Conservation (phyloP, 2,113 vertebrate species). For the Engystomops pustulosus region DNA sequence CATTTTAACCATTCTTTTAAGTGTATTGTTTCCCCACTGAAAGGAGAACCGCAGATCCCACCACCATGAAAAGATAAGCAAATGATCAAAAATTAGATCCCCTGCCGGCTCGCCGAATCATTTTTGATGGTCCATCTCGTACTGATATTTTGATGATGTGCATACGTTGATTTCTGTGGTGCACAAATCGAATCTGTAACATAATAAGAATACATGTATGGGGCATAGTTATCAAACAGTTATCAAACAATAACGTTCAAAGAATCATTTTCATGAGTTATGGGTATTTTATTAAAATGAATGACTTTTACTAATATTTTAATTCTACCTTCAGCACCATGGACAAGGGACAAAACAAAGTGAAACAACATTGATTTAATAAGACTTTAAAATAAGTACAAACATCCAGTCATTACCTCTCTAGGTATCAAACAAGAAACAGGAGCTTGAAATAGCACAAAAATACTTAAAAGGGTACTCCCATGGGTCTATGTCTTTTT, state of each 20-base stretch:
- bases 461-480: no score
- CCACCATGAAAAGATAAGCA: background rate
- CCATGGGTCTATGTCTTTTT: no score
- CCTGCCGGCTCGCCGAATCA: background rate
- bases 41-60: background rate
- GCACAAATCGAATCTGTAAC: no score
- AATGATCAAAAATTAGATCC: background rate
- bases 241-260: no score
- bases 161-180: background rate
- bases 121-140: background rate
- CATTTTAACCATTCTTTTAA: background rate
- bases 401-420: no score
- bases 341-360: conserved; percentile 1
- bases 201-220: no score
- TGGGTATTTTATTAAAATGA: background rate
- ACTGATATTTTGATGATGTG: background rate
- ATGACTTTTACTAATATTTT: background rate
- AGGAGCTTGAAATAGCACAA: no score
- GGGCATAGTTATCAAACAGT: no score
- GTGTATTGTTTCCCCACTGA: background rate
- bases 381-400: no score
- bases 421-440: no score
- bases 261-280: no score
- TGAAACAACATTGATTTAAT: no score
- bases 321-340: conserved; percentile 11